phyloP scores from a whole-genome alignment of 2,888 invertebrate species.

The Clusia tigrina region DNA sequence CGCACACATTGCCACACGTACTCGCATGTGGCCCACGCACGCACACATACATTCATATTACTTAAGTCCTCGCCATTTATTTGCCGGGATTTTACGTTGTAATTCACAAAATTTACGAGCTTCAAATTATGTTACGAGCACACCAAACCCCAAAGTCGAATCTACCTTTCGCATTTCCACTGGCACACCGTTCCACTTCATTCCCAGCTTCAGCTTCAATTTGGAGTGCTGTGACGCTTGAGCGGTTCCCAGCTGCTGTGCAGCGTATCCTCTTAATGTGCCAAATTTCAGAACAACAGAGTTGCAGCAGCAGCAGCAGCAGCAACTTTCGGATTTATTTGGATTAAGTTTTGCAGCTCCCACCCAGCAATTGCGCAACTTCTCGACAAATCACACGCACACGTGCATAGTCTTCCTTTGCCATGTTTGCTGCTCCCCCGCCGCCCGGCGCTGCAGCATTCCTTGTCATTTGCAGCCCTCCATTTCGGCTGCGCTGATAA shows the following conservation, averaged over 20 bases:
- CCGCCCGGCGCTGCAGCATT: no score
- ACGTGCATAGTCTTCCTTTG: no score
- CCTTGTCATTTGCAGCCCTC: no score
- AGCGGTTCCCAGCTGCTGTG: no score
- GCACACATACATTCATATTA: no score
- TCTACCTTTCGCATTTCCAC: no score
- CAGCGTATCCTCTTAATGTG: no score
- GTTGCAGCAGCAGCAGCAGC: neutral
- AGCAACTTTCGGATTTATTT: neutral
- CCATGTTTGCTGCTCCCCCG: no score
- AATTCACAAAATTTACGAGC: constrained; percentile 27
- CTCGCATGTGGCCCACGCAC: neutral
- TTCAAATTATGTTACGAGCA: constrained; percentile 20
- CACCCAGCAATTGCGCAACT: no score
- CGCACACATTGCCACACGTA: neutral
- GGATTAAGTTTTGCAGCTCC: neutral
- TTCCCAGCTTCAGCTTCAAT: neutral
- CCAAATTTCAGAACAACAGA: no score
- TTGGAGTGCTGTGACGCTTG: neutral
- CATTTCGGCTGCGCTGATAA: neutral
- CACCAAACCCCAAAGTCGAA: constrained; percentile 1
- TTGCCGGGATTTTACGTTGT: neutral
- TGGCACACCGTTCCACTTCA: neutral
- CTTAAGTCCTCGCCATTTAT: neutral
- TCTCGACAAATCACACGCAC: no score